phyloP scores from a whole-genome alignment of 2,797 vertebrate genomes.

The Bucorvus abyssinicus region DNA sequence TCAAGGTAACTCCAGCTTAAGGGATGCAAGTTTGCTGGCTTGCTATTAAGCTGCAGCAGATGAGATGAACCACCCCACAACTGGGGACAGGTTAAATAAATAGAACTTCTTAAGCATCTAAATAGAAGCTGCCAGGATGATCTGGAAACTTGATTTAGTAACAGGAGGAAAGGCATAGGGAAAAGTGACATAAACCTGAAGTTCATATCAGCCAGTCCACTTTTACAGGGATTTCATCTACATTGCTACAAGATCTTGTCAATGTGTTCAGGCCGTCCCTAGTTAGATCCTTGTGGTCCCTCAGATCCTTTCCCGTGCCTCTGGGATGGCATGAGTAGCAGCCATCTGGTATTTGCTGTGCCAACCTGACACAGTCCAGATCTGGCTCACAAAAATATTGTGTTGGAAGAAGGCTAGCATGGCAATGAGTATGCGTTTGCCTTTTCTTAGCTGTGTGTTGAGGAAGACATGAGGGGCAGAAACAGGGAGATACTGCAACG shows the following conservation, averaged over 20 bases:
- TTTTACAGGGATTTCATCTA: not conserved
- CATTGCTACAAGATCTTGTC: fast-evolving
- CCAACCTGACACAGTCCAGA: not conserved
- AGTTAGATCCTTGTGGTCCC: not conserved
- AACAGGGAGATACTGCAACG: too few species aligned
- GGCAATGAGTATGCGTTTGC: not conserved
- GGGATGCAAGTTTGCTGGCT: not conserved
- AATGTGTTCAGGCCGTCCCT: not conserved
- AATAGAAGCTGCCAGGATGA: not conserved
- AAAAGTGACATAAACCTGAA: not conserved
- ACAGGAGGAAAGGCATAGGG: not conserved
- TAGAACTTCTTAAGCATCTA: not conserved
- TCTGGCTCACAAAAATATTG: not conserved
- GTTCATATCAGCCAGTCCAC: not conserved
- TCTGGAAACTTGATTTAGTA: not conserved
- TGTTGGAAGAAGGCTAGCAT: not conserved
- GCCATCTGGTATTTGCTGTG: not conserved
- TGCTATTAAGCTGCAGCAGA: not conserved
- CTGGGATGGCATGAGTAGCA: not conserved
- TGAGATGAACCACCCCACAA: not conserved
- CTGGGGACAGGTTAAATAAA: not conserved
- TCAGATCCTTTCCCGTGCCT: not conserved
- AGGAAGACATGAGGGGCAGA: too few species aligned
- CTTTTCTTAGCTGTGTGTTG: not conserved
- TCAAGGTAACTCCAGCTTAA: not conserved